Evolutionary conservation across 35 echinoderm and acorn worm genomes (phyloP), one percentile per base, ranked within the genome.

Genomic region (Antedon bifida): DNA sequence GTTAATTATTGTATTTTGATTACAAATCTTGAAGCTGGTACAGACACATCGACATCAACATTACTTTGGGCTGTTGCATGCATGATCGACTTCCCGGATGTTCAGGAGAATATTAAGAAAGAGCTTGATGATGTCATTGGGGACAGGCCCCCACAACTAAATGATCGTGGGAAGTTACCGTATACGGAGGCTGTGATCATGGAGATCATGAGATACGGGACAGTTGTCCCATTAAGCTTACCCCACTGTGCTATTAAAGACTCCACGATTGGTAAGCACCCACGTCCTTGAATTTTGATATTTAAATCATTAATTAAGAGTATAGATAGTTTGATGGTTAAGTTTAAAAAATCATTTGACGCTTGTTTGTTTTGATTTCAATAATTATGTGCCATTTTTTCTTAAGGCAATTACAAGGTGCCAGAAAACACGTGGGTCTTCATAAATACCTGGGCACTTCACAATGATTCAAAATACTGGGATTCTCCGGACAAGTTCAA

Each of bases 41-140:
- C 86, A 28, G 82, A 87, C 31, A 95, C 92, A 5, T 78, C 88
- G 32, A 80, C 77, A 10, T 73, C 82, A 29, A 90, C 82, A 13
- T 17, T 95, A 16, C 79, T 88, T 33, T 95, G 92, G 92, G 84
- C 85, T 12, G 36, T 95, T 19, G 88, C 85, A 3, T 77, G 84
- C 34, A 76, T 95, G 83, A 83, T 86, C 30, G 86, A 95, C 74
- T 36, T 81, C 77, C 92, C 92, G 11, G 77, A 85, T 17, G 83
- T 95, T 26, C 88, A 90, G 38, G 73, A 77, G 35, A 90, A 88
- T 29, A 82, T 95, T 30, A 34, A 73, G 30, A 81, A 85, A 35
- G 92, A 95, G 75, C 82, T 95, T 35, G 92, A 95, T 35, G 81
- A 82, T 7, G 88, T 95, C 81, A 90, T 95, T 30, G 76, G 30